A percentile compares a stretch with the other conserved stretches of the same genome.
phyloP scores from a whole-genome alignment of 2,888 invertebrate species.

The Gastrophysa polygoni region DNA sequence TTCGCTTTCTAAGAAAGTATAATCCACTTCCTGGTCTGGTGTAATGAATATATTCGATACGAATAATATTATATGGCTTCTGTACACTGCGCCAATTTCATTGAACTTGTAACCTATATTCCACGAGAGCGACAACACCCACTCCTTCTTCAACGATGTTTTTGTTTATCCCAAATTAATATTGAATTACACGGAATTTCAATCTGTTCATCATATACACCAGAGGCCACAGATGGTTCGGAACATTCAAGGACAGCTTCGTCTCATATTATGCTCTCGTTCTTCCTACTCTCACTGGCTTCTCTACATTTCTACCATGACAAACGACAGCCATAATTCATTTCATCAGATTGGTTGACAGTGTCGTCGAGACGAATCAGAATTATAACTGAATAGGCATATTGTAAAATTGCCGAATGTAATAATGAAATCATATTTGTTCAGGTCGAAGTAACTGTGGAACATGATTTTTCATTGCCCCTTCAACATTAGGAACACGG shows the following conservation, averaged over 20 bases:
- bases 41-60: too few relatives aligned
- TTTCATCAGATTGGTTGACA: conserved; percentile 2
- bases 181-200: neutral
- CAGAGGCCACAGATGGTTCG: neutral
- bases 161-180: neutral
- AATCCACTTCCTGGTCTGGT: too few relatives aligned
- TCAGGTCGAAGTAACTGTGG: too few relatives aligned
- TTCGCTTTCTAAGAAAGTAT: too few relatives aligned
- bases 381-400: neutral
- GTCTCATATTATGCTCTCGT: conserved; percentile 4
- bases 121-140: neutral
- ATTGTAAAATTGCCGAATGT: too few relatives aligned
- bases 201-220: neutral
- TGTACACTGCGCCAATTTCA: too few relatives aligned
- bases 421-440: too few relatives aligned
- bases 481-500: too few relatives aligned
- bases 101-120: neutral
- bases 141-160: neutral
- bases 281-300: conserved; percentile 7
- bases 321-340: conserved; percentile 9
- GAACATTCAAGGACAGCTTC: neutral
- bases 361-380: neutral
- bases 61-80: too few relatives aligned
- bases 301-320: conserved; percentile 10
- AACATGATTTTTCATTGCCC: too few relatives aligned